Evolutionary conservation across 2,888 invertebrate genomes (phyloP), one percentile per base, ranked within the genome.

Genomic region (Meiosimyza platycephala): DNA sequence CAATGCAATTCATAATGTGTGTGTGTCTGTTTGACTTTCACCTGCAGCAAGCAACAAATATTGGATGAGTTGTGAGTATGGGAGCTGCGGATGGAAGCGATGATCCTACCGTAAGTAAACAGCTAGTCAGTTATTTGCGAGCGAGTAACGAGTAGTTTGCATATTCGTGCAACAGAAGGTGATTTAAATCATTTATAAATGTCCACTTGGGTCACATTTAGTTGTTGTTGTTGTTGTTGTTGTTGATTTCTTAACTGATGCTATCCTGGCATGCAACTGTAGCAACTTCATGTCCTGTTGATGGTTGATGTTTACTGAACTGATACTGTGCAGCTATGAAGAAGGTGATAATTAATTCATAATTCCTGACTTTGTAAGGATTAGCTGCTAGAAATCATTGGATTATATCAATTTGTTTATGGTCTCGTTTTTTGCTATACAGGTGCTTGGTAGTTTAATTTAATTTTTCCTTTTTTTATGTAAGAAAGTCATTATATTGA

Each of bases 301-400:
- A 57, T 68, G 51, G 48, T 50, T 68, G 57, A 57, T 68, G 51
- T 55, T 7, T 33, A 48, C 33, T n/a, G 18, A 55, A 54, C 12
- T 55, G n/a, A 22, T 22, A 18, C 15, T 54, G 4, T 16, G 15
- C 40, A 40, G 40, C 4, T 40, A 40, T 57, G n/a, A 13, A 48
- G 50, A 54, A 55, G 48, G 62, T 68, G 68, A 68, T 72, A 72
- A 72, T 68, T 68, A 72, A 72, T 72, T 62, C 67, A 63, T 63
- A 72, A 68, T 68, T 72, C 50, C 28, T 57, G 67, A 67, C 28
- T 67, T 55, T 33, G 16, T 40, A 16, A 55, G 47, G 16, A 62
- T 62, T 48, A 33, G 47, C 62, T n/a, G 13, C 40, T 9, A 40
- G 15, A 40, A 40, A 9, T 40, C 9, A 40, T 40, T 40, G 40